Evolutionary conservation across 1,140 invertebrate genomes (phyloP), one percentile per base, ranked within the genome.

Genomic region (Cydia fagiglandana): DNA sequence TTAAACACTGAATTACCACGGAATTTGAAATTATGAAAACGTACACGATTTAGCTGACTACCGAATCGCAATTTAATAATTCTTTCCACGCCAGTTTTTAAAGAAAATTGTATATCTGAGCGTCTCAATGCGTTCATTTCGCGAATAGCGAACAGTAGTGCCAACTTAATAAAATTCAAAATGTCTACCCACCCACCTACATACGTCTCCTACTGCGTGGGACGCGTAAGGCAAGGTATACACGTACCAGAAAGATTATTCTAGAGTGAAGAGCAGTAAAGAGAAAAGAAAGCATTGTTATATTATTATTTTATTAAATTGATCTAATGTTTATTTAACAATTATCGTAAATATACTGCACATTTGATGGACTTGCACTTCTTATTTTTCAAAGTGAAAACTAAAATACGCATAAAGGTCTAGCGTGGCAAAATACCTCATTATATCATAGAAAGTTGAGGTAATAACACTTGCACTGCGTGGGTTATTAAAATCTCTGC

Each of bases 61-160:
- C 78, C 79, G 81, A 87, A 82, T 83, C 76, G 79, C 76, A 79
- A 82, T 86, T 84, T 87, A 86, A 86, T 82, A 86, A 86, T 80
- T 80, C 87, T 78, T 88, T 90, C 83, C 89, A 83, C 85, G 86
- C 85, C 89, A 86, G 89, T 90, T 86, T 91, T 91, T 84, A 88
- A 89, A 85, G 88, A 91, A 92, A 87, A 93, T 90, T 93, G 89
- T 88, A 90, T 91, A 89, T 88, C 85, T 84, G 87, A 88, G 91
- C 91, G 90, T 93, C 90, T 79, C 91, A 86, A 89, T 90, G 88
- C 91, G 88, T 91, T 88, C 91, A 91, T 93, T 91, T 93, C 89
- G 88, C 88, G 88, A 90, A 87, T 87, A 87, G 83, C 81, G 76
- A 87, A 74, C 87, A 88, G 76, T 88, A 79, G 75, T 89, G 80